A percentile compares a stretch with the other conserved stretches of the same genome.
phyloP scores from a whole-genome alignment of 2,113 vertebrate species.

The Austrofundulus limnaeus region DNA sequence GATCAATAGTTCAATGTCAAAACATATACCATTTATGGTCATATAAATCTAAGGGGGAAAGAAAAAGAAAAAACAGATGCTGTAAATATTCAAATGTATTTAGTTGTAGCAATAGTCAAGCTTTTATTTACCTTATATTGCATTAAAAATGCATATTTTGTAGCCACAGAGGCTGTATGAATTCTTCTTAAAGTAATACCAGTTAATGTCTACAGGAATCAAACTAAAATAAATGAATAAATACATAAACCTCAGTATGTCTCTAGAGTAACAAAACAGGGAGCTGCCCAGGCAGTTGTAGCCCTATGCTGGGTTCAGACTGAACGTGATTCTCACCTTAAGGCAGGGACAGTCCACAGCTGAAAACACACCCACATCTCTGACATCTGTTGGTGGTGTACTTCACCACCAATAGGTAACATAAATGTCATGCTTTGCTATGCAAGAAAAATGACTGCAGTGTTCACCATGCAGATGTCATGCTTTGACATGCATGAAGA shows the following conservation, averaged over 20 bases:
- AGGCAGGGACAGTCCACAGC: conserved; percentile 1
- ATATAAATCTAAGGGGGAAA: neutral
- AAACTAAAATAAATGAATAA: neutral
- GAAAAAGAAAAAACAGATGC: neutral
- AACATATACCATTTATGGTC: neutral
- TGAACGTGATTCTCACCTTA: neutral
- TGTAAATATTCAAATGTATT: neutral
- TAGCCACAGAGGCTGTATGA: neutral
- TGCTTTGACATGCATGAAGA: conserved; percentile 11
- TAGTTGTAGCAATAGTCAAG: neutral
- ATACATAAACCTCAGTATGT: neutral
- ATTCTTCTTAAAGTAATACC: neutral
- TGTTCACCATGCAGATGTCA: neutral
- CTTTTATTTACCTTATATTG: neutral
- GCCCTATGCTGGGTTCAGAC: neutral
- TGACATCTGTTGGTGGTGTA: neutral
- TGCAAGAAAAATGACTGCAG: conserved; percentile 1
- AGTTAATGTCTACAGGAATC: conserved; percentile 3
- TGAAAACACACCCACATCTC: conserved; percentile 14
- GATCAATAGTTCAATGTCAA: neutral
- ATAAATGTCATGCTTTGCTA: neutral
- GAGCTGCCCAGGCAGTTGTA: conserved; percentile 3
- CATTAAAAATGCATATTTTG: neutral
- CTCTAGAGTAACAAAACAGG: neutral
- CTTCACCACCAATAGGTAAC: neutral